Base-by-base conservation (phyloP, 2,797 vertebrate species). In the Astyanax mexicanus region DNA sequence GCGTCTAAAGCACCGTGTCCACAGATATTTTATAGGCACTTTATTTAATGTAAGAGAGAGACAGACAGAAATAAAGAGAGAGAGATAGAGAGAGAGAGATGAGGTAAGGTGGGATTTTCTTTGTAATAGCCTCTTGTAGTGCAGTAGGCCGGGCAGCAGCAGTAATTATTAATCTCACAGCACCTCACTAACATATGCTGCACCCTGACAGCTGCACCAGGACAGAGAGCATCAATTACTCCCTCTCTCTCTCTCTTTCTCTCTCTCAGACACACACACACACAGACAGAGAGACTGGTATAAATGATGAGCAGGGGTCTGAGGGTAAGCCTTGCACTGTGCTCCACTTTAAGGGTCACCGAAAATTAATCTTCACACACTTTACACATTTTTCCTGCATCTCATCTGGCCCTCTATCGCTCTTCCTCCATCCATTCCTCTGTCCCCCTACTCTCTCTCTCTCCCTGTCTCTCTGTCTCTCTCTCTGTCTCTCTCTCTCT, bases 141-240 rank as follows among this genome's bases (percentile, higher is more conserved):
- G n/a, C 12, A 44, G 37, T 57, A 35, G n/a, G 61, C 54, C 49
- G 37, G 35, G 47, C 32, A 72, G 21, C 35, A 55, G 40, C 58
- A 72, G 75, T 66, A 77, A 80, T 80, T 78, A 83, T 78, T 80
- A 80, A 80, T 83, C 55, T 74, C 21, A 60, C 8, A 47, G 71
- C 62, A 72, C 64, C 78, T 78, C 72, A 64, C 55, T 51, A 65
- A 70, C 78, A 83, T 74, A 72, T 72, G 81, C 81, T 72, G 47
- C 35, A 72, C 49, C 17, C 70, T 62, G 81, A 72, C 81, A 82
- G 60, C 72, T 82, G 74, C 35, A 70, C 67, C 55, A 64, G 35
- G 61, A 62, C 65, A 55, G 71, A 69, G 77, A 38, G 58, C 72
- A 75, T 79, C 70, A 81, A 71, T 72, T 42, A 71, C 69, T 32